A percentile compares a stretch with the other conserved stretches of the same genome.
These are phyloP conservation scores for Trogon melanurus DNA, from an alignment of 2,113 vertebrate genomes.

Conservation along the genomic window DNA sequence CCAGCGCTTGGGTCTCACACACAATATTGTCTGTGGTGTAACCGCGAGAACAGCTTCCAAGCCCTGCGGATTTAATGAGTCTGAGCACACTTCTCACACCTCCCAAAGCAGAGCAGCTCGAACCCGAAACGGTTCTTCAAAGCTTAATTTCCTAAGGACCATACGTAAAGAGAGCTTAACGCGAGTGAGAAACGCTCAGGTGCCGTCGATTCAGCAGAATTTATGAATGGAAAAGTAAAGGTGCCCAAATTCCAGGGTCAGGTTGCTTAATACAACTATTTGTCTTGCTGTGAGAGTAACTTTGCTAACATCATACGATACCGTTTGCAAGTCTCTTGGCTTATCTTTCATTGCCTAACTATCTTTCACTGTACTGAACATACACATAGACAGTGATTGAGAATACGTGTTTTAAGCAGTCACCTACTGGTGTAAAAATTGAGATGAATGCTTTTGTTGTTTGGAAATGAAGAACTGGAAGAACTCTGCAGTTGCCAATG, in stretches of 20 bases:
- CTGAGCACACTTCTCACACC: not conserved
- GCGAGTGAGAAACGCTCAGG: not conserved
- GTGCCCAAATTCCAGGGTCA: not conserved
- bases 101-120: not conserved
- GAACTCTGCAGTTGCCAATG: accelerated
- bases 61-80: not conserved
- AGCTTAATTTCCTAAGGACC: not conserved
- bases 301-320: not conserved
- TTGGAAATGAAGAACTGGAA: not conserved
- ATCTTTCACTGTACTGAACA: not conserved
- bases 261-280: not conserved
- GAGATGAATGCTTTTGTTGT: not conserved
- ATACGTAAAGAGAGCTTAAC: not conserved
- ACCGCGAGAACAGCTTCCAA: not conserved
- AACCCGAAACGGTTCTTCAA: not conserved
- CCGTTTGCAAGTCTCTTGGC: not conserved
- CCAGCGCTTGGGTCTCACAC: not conserved
- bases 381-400: not conserved
- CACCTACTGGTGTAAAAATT: not conserved
- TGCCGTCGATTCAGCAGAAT: not conserved
- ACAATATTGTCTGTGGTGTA: not conserved
- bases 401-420: not conserved
- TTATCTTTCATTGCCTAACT: not conserved
- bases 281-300: not conserved
- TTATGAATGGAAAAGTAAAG: not conserved